Evolutionary conservation across 2,113 vertebrate species (phyloP).

Genomic region (Hystrix cristata): DNA sequence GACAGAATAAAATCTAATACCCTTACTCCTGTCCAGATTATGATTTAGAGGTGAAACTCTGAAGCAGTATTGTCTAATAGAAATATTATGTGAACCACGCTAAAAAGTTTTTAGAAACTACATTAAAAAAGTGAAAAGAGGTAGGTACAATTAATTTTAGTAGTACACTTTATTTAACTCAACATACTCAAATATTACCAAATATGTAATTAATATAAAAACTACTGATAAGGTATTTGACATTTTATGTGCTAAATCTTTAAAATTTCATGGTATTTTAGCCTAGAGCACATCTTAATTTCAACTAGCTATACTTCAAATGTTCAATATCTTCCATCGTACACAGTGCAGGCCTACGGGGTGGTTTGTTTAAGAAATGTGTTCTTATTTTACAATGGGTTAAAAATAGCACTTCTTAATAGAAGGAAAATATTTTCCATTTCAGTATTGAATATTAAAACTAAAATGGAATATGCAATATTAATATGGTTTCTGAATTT

Average conservation of each 20-base stretch:
- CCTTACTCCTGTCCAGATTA: not conserved
- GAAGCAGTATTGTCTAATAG: not conserved
- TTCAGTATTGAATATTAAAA: slow-evolving; percentile 20
- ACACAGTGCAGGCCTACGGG: not conserved
- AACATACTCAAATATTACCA: not conserved
- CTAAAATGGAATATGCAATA: slow-evolving; percentile 2
- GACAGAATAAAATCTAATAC: not conserved
- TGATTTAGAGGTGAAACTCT: slow-evolving; percentile 37
- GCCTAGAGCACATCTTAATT: not conserved
- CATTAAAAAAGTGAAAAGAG: slow-evolving; percentile 36
- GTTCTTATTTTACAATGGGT: slow-evolving; percentile 11
- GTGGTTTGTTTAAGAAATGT: not conserved
- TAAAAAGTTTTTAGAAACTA: not conserved
- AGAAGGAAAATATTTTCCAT: slow-evolving; percentile 8
- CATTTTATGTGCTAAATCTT: not conserved
- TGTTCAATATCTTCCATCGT: not conserved
- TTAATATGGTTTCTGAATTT: slow-evolving; percentile 32
- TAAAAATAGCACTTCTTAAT: not conserved
- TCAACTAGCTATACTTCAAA: not conserved
- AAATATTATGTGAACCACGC: not conserved
- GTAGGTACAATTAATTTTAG: slow-evolving; percentile 37
- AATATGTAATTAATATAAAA: not conserved
- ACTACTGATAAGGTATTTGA: not conserved
- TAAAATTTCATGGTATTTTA: not conserved
- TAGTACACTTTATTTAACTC: not conserved